Conservation (phyloP, 2,113 vertebrate genomes). For the Mirounga angustirostris region DNA sequence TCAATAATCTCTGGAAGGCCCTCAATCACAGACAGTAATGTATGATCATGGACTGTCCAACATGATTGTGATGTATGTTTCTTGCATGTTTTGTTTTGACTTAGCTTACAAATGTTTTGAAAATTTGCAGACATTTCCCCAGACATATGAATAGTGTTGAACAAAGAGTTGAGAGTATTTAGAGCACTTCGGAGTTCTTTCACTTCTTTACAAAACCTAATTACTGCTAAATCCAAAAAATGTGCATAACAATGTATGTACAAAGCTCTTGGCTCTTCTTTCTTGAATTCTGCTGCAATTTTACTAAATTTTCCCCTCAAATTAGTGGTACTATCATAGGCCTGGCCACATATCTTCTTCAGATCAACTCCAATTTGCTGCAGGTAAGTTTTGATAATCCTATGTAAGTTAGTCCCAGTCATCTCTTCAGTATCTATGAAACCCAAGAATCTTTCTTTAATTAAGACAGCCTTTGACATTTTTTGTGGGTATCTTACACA, state of each 20-base stretch:
- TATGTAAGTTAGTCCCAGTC: conserved; percentile 53
- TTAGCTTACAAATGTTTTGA: conserved; percentile 72
- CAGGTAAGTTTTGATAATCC: conserved; percentile 72
- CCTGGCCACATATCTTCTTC: conserved; percentile 77
- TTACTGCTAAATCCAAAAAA: conserved; percentile 78
- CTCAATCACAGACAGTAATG: conserved; percentile 71
- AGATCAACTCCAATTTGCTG: conserved; percentile 78
- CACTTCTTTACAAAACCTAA: conserved; percentile 80
- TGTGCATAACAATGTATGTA: conserved; percentile 77
- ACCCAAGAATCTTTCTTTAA: conserved; percentile 81
- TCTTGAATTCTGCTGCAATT: conserved; percentile 78
- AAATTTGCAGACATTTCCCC: conserved; percentile 69
- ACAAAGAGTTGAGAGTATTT: conserved; percentile 67
- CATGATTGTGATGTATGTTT: conserved; percentile 73
- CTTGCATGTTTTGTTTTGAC: conserved; percentile 75
- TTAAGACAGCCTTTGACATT: conserved; percentile 65
- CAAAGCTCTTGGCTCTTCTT: conserved; percentile 80
- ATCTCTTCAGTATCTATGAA: conserved; percentile 70
- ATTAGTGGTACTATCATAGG: conserved; percentile 73
- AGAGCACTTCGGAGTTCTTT: conserved; percentile 78
- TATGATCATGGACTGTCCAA: conserved; percentile 69
- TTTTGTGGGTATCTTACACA: conserved; percentile 79
- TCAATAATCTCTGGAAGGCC: conserved; percentile 77
- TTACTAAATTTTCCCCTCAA: conserved; percentile 75
- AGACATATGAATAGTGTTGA: conserved; percentile 58